Evolutionary conservation across 2,888 invertebrate genomes (phyloP), one percentile per base, ranked within the genome.

Genomic region (Rapana venosa): DNA sequence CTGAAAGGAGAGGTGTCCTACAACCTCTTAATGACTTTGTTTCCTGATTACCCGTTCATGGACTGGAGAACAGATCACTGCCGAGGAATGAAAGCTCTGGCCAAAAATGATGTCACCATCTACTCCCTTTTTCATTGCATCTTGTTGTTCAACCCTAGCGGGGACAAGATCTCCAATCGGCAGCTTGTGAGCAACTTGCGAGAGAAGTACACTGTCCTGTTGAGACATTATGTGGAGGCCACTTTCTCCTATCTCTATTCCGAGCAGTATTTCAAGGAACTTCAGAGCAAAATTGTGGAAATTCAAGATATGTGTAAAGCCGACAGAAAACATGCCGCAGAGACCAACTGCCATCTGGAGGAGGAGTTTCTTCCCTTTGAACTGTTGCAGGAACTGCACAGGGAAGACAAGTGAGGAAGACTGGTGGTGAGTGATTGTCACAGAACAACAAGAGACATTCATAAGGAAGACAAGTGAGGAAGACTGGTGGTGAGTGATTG

Each of bases 71-170:
- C 94, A 8, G 92, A 93, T 61, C 96, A 95, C 90, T 95, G 95
- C 92, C 93, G 94, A 58, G 93, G 93, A 2, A 91, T 96, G 47
- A 96, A 96, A 90, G 91, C 93, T 20, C 92, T 96, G 84, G 93
- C 95, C 98, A 97, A 98, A 56, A 97, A 97, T 83, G 99, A 99
- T 96, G 98, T 98, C 95, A 98, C 98, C 95, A 97, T 99, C 89
- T 98, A 99, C 95, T 97, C 98, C 47, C 97, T 99, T 93, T 61
- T 91, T 13, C 98, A 98, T 95, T 98, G 99, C 93, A 98, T 99
- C 91, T 97, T 98, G 92, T 96, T 99, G 87, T 99, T 99, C 96
- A 97, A 98, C 88, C 98, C 99, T 0, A 97, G 98, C 91, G 96
- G 99, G 90, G 97, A 97, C 0, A 97, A 97, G 93, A 97, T 98